These are phyloP conservation scores for Pampusana beccarii DNA, from an alignment of 2,113 vertebrate species.

Conservation along the genomic window DNA sequence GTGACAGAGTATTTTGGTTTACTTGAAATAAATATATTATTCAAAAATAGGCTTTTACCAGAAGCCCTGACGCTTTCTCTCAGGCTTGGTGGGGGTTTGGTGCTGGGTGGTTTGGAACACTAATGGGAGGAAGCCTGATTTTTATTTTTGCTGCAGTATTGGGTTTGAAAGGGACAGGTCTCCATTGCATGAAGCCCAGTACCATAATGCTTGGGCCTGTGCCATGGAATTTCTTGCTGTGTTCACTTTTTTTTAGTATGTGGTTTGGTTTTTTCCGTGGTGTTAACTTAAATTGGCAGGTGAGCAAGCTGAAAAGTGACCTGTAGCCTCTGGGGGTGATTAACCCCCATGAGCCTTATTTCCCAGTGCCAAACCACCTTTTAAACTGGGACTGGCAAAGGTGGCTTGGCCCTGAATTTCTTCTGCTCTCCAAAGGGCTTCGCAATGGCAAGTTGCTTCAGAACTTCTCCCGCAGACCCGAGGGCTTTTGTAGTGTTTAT, in stretches of 20 bases:
- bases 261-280: background rate
- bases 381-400: background rate
- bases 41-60: background rate
- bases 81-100: background rate
- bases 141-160: background rate
- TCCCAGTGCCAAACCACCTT: background rate
- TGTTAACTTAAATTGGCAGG: background rate
- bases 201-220: no score
- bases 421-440: background rate
- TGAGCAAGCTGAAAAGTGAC: background rate
- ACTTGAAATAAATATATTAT: background rate
- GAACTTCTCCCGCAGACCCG: background rate
- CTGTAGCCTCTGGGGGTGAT: background rate
- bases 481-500: background rate
- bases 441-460: background rate
- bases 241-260: no score
- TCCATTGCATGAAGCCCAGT: background rate
- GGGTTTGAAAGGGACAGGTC: background rate
- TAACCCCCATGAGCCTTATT: background rate
- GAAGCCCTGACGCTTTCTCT: background rate
- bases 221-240: background rate
- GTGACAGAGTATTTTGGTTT: background rate
- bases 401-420: background rate
- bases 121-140: background rate
- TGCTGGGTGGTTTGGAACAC: background rate